phyloP scores from a whole-genome alignment of 2,888 invertebrate species.

The Anticlea derivata region DNA sequence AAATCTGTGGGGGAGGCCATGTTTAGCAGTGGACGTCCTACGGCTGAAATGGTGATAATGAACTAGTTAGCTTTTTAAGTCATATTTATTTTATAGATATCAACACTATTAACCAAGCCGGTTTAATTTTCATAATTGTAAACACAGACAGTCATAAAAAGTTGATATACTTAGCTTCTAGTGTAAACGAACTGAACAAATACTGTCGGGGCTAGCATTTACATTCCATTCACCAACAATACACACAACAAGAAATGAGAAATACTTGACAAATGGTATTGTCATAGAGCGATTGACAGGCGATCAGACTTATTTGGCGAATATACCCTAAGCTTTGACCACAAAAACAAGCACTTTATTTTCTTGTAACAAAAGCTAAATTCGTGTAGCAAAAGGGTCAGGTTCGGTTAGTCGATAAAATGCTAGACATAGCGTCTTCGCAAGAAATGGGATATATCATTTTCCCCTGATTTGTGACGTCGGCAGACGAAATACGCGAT shows the following conservation, averaged over 20 bases:
- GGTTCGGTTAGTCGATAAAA: constrained; percentile 18
- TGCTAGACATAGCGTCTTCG: constrained; percentile 25
- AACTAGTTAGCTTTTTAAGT: too few species aligned
- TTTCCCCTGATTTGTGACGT: constrained; percentile 38
- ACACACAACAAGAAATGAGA: constrained; percentile 33
- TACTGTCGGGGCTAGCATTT: constrained; percentile 19
- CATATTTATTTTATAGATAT: too few species aligned
- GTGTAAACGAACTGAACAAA: constrained; percentile 7
- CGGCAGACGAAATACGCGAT: constrained; percentile 33
- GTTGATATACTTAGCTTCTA: not conserved
- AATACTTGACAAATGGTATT: constrained; percentile 43
- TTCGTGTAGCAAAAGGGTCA: constrained; percentile 9
- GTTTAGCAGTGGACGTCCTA: too few species aligned
- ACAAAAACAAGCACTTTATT: constrained; percentile 1
- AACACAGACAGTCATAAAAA: constrained; percentile 5
- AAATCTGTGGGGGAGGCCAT: too few species aligned
- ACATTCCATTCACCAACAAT: constrained; percentile 29
- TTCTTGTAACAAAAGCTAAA: constrained; percentile 8
- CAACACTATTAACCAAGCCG: too few species aligned
- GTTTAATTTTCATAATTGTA: too few species aligned
- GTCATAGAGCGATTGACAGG: constrained; percentile 42
- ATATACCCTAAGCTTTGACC: constrained; percentile 14
- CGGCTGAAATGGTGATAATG: too few species aligned
- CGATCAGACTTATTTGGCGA: constrained; percentile 32
- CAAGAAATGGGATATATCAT: constrained; percentile 40